Evolutionary conservation across 2,888 invertebrate genomes (phyloP), one percentile per base, ranked within the genome.

Genomic region (Hirudinaria manillensis): DNA sequence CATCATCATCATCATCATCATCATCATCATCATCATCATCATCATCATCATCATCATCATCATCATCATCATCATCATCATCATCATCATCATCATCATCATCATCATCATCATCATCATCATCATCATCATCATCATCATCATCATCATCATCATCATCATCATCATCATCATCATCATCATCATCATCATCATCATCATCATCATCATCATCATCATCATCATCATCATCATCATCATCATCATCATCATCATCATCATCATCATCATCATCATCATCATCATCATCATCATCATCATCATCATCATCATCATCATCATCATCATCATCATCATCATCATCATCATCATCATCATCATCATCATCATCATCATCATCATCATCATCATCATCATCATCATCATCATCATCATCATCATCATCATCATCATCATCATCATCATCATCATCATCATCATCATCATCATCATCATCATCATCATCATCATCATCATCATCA

Each of bases 91-190:
- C 51, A n/a, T 72, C 56, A 72, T 56, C 56, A 72, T 65, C 72
- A 65, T 72, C 72, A 72, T 72, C 72, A 72, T 72, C 72, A 72
- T 72, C 72, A 72, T 72, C 72, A 72, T 65, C 72, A 72, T 65
- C 72, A 72, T 72, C 72, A 72, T 65, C 72, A 72, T 72, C 72
- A 72, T 72, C 72, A 72, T 72, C 72, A 72, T 72, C 72, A 72
- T 72, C 72, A 72, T 67, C 56, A 72, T 67, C 72, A 65, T 72
- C 72, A 65, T 72, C 72, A 72, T 72, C 72, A 72, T 72, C 72
- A 72, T 72, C 72, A 72, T 72, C 56, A 72, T 72, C 72, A 72
- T 29, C 56, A 72, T 34, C 19, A 72, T 72, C 19, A 72, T 65
- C 56, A 72, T 72, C 56, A 66, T 72, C 56, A 72, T 56, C 56